phyloP scores from a whole-genome alignment of 23 tunicate genomes.

The Diplosoma virens region DNA sequence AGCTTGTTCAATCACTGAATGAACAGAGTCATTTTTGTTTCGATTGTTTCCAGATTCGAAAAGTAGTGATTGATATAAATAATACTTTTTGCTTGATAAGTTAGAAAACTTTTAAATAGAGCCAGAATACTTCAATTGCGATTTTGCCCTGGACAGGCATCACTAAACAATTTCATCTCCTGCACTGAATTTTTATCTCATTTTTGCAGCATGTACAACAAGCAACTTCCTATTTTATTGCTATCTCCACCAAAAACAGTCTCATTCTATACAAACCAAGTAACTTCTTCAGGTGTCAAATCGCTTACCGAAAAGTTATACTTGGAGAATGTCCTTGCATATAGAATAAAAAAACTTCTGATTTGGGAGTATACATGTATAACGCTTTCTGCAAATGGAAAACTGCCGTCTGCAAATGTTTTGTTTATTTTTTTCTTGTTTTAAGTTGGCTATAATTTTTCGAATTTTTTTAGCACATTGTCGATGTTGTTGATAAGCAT shows the following conservation, averaged over 20 bases:
- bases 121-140: conserved; percentile 1
- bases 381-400: conserved; percentile 4
- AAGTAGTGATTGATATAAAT: conserved; percentile 8
- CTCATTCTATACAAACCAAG: background rate
- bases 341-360: conserved; percentile 9
- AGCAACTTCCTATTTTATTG: conserved; percentile 1
- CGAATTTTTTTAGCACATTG: conserved; percentile 15
- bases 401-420: conserved; percentile 5
- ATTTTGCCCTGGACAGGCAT: conserved; percentile 11
- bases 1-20: conserved; percentile 14
- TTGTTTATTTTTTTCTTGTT: background rate
- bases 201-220: conserved; percentile 18
- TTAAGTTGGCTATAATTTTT: conserved; percentile 6
- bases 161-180: conserved; percentile 7
- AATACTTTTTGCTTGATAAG: conserved; percentile 1
- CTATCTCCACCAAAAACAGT: background rate
- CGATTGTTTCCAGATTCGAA: conserved; percentile 2
- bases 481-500: conserved; percentile 16
- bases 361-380: conserved; percentile 4
- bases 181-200: background rate
- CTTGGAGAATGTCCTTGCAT: too few species aligned
- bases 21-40: conserved; percentile 12
- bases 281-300: background rate
- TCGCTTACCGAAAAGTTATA: background rate
- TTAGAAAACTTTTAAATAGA: conserved; percentile 8